Evolutionary conservation across 2,113 vertebrate genomes (phyloP), one percentile per base, ranked within the genome.

Genomic region (Acrocephalus kingi): DNA sequence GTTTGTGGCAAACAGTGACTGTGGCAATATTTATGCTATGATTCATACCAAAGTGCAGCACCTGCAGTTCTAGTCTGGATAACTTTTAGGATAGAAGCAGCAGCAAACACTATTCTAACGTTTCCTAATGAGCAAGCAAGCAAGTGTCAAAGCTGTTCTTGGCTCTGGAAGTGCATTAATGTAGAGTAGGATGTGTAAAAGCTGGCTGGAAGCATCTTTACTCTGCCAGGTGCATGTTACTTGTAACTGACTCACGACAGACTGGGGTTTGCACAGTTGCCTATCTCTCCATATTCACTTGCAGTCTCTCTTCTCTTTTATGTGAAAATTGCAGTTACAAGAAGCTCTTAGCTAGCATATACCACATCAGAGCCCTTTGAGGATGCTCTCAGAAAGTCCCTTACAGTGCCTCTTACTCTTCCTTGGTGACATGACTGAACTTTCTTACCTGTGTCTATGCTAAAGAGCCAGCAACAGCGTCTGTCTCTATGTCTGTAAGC

Each of bases 1-100:
- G 92, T 94, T 96, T 92, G 85, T 88, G 79, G 88, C 2, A 8
- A 59, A 51, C n/a, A 48, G 35, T 88, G 85, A 74, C 88, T 88
- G 68, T 77, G 72, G 68, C 4, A n/a, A 81, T 86, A 43, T 52
- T 88, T 95, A 80, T 2, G 23, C 31, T 71, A 43, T 88, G 75
- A 93, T 86, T 91, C 85, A 86, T 45, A 56, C 21, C 2, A 2
- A 73, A 91, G 52, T 56, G 75, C 90, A 88, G 85, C 51, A 91
- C 79, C 75, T 81, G 55, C 48, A 88, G 54, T 67, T 90, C 52
- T 93, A 59, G 46, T 58, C 51, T 37, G 48, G 14, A 19, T 87
- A 27, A 56, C 52, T 86, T 94, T 63, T 39, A 43, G 88, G 67
- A 51, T 9, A 80, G 61, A 93, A 90, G 46, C 19, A 49, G 35